Percentiles rank a stretch among this genome's conserved stretches.
phyloP scores from a whole-genome alignment of 1,140 invertebrate species.

The Harpegnathos saltator region DNA sequence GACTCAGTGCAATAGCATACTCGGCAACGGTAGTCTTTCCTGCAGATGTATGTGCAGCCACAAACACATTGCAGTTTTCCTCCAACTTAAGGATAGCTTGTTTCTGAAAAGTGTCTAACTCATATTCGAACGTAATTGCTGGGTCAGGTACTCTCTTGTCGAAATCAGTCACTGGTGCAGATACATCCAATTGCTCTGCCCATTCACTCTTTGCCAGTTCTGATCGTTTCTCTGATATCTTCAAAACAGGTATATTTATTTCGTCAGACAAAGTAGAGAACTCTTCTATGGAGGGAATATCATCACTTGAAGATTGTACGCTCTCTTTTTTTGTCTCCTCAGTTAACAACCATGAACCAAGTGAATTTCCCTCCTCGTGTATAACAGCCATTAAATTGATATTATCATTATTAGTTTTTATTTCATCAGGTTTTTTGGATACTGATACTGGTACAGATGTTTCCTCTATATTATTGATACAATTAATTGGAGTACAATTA shows the following conservation, averaged over 20 bases:
- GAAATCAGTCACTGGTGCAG: conserved; percentile 93
- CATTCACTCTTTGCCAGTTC: conserved; percentile 88
- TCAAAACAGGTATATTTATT: conserved; percentile 85
- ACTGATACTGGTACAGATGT: neutral
- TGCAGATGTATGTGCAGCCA: conserved; percentile 99
- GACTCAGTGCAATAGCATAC: conserved; percentile 98
- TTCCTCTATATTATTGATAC: conserved; percentile 34
- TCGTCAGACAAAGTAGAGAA: conserved; percentile 80
- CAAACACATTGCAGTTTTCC: conserved; percentile 97
- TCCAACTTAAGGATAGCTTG: conserved; percentile 97
- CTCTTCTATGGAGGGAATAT: conserved; percentile 74
- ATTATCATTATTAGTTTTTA: conserved; percentile 42
- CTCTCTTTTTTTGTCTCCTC: conserved; percentile 53
- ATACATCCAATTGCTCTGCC: conserved; percentile 95
- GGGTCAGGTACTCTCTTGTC: conserved; percentile 93
- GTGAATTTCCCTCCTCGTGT: conserved; percentile 74
- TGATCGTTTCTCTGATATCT: conserved; percentile 83
- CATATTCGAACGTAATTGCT: conserved; percentile 95
- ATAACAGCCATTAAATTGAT: conserved; percentile 82
- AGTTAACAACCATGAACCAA: conserved; percentile 65
- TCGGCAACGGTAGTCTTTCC: conserved; percentile 99
- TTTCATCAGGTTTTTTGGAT: conserved; percentile 16
- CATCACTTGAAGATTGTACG: neutral
- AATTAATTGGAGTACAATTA: conserved; percentile 81
- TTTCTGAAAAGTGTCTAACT: conserved; percentile 99